Base-by-base conservation (phyloP, 2,888 invertebrate genomes). In the Agrochola litura region DNA sequence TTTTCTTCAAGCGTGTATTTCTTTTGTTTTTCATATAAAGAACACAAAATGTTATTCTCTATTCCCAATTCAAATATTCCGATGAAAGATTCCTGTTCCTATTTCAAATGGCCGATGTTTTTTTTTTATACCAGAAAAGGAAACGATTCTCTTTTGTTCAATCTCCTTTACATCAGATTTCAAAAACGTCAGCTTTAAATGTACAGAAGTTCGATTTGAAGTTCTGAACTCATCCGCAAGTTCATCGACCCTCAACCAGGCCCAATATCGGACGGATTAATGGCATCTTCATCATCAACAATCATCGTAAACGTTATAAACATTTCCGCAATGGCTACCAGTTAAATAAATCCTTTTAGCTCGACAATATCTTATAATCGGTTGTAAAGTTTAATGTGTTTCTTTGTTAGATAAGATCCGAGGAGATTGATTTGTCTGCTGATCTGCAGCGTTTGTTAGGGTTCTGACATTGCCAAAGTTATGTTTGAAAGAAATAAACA, bases 321-420 rank as follows among this genome's bases (percentile, higher is more conserved):
- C 77, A 76, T 87, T 86, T 86, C 87, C 87, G 79, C 77, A 73
- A 81, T 74, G 49, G 43, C 49, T 49, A 46, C 43, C 56, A 22
- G 64, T 61, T 64, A 49, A 74, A 89, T 88, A 81, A 76, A 73
- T 79, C 83, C 75, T 78, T 81, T 85, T 85, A 81, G 41, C 67
- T 77, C 68, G 70, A 68, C 81, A 81, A 64, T 65, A 69, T 78
- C 67, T 66, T 76, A 73, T 79, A 76, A 83, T 82, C 77, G 75
- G 66, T 64, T 85, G 70, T 84, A 25, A 82, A 77, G 22, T 78
- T 83, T 81, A 81, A 79, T 71, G 69, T 61, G 10, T 72, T 71
- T 56, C 64, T 72, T 69, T 69, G 67, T 74, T 25, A 9, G 60
- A 54, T 70, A 46, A 22, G 16, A 63, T 66, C 66, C 46, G 10